Evolutionary conservation across 2,113 vertebrate species (phyloP), one percentile per base, ranked within the genome.

Genomic region (Polypterus bichir): DNA sequence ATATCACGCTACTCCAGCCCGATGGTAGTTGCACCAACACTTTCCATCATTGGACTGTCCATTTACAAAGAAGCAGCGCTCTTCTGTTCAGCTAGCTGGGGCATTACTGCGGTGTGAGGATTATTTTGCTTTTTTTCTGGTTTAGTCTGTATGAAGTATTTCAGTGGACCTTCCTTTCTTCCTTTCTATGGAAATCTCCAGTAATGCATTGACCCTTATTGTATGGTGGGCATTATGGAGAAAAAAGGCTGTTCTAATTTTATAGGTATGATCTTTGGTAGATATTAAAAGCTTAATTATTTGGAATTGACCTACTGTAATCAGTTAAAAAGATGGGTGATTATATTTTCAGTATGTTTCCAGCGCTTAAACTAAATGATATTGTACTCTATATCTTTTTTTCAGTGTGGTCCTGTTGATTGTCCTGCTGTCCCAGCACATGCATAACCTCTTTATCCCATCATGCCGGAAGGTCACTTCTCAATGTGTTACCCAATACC

Each of bases 31-130:
- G 86, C 91, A 0, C 89, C 90, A 6, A 79, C 81, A 57, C 81
- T 91, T 54, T 82, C 86, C 60, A 79, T 92, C 62, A 84, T 90
- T 0, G 91, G 90, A 1, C 77, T 91, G 4, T 89, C 87, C 0
- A 69, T 81, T 3, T 87, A 91, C 78, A 87, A 79, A 54, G 86
- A 89, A 64, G 86, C 86, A 0, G 88, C 88, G 47, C 76, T 84
- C 55, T 81, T 91, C 65, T 90, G 88, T 69, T 90, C 86, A 1
- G 65, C 80, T 60, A 88, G 79, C 74, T 93, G 91, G 91, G 83
- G 79, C 0, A 53, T 93, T 60, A 81, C 89, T 0, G 64, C 81
- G 63, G 76, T 89, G 89, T 92, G 83, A 3, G 87, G 83, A 9
- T 27, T 11, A 27, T 44, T 45, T n/a, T 59, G 27, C 9, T 49